A percentile compares a stretch with the other conserved stretches of the same genome.
Evolutionary conservation across 2,888 invertebrate genomes (phyloP).

Genomic region (Leucophenga montana): DNA sequence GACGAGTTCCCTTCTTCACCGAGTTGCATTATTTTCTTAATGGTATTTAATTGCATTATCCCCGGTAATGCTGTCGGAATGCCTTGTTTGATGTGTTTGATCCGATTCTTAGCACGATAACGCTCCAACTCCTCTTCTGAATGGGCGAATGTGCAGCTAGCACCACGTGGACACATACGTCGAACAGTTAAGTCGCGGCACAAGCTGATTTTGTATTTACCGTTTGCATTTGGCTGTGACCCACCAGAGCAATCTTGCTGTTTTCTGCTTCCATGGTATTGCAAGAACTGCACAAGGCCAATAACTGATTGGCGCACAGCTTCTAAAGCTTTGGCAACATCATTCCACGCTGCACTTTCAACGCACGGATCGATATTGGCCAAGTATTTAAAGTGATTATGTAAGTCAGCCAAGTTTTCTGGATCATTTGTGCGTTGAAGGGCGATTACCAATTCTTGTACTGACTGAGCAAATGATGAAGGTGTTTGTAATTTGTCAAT

Average conservation of each 20-base stretch:
- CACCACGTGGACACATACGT: constrained; percentile 88
- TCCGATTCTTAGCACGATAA: constrained; percentile 79
- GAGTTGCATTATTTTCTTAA: constrained; percentile 54
- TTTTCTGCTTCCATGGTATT: constrained; percentile 82
- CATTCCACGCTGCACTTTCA: constrained; percentile 79
- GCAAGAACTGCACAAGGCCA: constrained; percentile 84
- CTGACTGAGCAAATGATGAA: constrained; percentile 91
- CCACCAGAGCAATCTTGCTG: constrained; percentile 76
- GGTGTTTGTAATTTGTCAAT: constrained; percentile 94
- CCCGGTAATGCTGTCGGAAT: constrained; percentile 39
- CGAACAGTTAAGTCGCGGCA: constrained; percentile 88
- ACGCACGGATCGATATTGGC: constrained; percentile 90
- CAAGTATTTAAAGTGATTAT: constrained; percentile 86
- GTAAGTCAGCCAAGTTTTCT: constrained; percentile 83
- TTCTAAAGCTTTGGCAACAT: constrained; percentile 79
- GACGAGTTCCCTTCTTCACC: constrained; percentile 29
- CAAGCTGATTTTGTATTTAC: constrained; percentile 92
- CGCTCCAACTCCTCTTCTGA: constrained; percentile 92
- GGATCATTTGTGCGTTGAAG: constrained; percentile 91
- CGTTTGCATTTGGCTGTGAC: constrained; percentile 74
- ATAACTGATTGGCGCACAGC: constrained; percentile 82
- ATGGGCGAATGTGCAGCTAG: constrained; percentile 93
- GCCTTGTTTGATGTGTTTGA: constrained; percentile 73
- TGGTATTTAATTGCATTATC: constrained; percentile 36
- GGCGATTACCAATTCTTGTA: constrained; percentile 92